Evolutionary conservation across 2,797 vertebrate species (phyloP).

Genomic region (Lophotriccus pileatus): DNA sequence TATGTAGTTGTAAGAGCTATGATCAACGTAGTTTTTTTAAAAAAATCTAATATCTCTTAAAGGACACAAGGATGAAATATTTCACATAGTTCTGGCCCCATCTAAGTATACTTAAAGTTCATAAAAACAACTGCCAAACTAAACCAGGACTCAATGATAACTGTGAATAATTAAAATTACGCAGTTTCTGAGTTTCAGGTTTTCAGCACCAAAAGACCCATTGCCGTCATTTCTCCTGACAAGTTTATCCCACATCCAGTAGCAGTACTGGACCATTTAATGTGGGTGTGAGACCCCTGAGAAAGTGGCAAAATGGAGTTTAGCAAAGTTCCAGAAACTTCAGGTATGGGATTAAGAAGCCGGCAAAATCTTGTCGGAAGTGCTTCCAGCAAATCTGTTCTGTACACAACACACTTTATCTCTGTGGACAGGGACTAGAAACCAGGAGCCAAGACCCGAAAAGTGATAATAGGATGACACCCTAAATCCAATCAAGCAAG

Average conservation of each 20-base stretch:
- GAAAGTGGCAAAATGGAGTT: not conserved
- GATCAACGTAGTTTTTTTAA: not conserved
- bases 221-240: not conserved
- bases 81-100: not conserved
- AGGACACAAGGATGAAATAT: not conserved
- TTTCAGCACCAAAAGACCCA: not conserved
- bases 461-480: not conserved
- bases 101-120: not conserved
- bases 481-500: not conserved
- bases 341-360: not conserved
- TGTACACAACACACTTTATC: not conserved
- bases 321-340: not conserved
- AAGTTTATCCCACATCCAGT: not conserved
- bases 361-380: not conserved
- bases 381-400: not conserved
- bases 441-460: not conserved
- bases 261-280: not conserved
- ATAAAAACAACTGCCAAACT: not conserved
- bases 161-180: not conserved
- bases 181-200: not conserved
- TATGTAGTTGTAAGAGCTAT: not conserved
- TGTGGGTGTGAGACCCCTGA: not conserved
- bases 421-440: not conserved
- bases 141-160: not conserved
- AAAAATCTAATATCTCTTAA: not conserved